A percentile compares a stretch with the other conserved stretches of the same genome.
These are phyloP conservation scores for Hypocryptadius cinnamomeus DNA, from an alignment of 2,113 vertebrate genomes.

Conservation along the genomic window DNA sequence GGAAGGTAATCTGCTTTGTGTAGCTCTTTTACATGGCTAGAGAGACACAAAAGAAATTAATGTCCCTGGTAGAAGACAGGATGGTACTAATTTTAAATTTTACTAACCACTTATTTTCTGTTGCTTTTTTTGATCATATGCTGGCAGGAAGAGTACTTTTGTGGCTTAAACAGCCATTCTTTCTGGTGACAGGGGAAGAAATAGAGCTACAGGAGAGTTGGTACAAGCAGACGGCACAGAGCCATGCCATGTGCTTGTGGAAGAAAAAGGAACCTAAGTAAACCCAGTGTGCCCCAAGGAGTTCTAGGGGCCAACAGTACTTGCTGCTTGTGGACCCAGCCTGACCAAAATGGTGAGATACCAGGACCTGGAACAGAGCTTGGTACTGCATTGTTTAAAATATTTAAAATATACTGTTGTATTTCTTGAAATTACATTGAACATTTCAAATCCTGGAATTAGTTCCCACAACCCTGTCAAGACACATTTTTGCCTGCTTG, in stretches of 20 bases:
- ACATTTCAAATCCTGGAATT: neutral
- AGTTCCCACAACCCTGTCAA: neutral
- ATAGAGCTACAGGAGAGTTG: neutral
- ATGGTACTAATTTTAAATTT: neutral
- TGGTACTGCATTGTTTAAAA: neutral
- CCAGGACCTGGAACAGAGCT: neutral
- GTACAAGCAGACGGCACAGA: neutral
- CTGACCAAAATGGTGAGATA: neutral
- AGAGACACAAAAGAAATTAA: neutral
- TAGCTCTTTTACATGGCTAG: neutral
- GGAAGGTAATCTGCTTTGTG: rapidly evolving
- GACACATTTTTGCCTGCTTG: neutral
- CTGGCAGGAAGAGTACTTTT: neutral
- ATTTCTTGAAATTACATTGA: neutral
- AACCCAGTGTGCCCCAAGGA: neutral
- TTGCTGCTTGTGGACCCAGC: neutral
- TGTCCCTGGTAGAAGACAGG: neutral
- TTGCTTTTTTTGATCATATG: neutral
- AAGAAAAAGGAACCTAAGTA: neutral
- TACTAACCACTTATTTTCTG: neutral
- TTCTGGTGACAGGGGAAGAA: neutral
- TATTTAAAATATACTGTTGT: neutral
- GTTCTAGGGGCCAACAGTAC: neutral
- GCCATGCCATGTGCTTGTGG: neutral
- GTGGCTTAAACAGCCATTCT: neutral